A percentile compares a stretch with the other conserved stretches of the same genome.
phyloP scores from a whole-genome alignment of 2,113 vertebrate species.

The Grantiella picta region DNA sequence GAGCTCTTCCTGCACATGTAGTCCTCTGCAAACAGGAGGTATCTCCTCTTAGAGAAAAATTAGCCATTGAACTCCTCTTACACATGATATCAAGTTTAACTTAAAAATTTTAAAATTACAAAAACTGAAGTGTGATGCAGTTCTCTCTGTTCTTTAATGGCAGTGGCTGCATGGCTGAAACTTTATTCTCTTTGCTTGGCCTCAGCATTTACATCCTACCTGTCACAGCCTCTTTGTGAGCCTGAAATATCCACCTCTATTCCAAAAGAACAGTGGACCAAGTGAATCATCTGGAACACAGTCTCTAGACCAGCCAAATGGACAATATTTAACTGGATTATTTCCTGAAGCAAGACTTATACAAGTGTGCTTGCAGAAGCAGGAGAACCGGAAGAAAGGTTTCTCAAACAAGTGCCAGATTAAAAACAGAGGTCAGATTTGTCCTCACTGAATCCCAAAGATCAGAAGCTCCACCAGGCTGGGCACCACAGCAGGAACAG shows the following conservation, averaged over 20 bases:
- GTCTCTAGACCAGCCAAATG: neutral
- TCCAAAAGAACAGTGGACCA: neutral
- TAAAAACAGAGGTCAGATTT: neutral
- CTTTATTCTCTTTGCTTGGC: neutral
- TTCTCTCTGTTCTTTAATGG: neutral
- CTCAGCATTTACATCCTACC: neutral
- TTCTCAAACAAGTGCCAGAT: neutral
- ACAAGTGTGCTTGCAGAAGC: neutral
- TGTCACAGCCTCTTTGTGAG: neutral
- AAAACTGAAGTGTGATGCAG: neutral
- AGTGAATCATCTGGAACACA: neutral
- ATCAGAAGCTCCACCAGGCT: neutral
- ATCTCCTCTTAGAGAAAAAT: neutral
- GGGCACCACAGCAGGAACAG: fast-evolving
- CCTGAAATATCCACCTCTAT: fast-evolving
- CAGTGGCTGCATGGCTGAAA: neutral
- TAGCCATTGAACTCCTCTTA: neutral
- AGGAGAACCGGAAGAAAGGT: neutral
- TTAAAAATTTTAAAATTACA: fast-evolving
- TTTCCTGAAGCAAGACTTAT: neutral
- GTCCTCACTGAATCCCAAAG: neutral
- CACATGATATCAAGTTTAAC: neutral
- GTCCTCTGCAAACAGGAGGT: neutral
- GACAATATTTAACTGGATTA: neutral
- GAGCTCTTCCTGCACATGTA: neutral